A percentile compares a stretch with the other conserved stretches of the same genome.
Evolutionary conservation across 2,888 invertebrate species (phyloP).

Genomic region (Bruchidius siliquastri): DNA sequence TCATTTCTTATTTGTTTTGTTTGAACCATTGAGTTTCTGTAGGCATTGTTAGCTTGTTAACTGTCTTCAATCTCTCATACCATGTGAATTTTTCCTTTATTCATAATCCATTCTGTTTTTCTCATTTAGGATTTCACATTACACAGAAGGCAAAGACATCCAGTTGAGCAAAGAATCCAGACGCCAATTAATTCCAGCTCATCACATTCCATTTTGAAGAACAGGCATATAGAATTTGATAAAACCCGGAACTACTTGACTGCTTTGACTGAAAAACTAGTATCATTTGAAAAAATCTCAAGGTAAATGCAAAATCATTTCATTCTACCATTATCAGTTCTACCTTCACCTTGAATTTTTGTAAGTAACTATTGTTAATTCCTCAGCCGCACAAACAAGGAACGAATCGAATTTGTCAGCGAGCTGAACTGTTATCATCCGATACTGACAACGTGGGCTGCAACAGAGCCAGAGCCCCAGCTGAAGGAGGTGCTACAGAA

Average conservation of each 20-base stretch:
- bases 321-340: neutral
- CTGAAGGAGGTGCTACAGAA: constrained; percentile 47
- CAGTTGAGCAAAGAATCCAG: constrained; percentile 50
- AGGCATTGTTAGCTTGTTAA: no score
- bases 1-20: no score
- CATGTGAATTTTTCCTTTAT: no score
- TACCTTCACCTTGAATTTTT: no score
- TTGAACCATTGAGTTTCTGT: no score
- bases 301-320: neutral
- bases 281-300: constrained; percentile 59
- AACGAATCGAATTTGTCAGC: constrained; percentile 54
- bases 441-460: constrained; percentile 58
- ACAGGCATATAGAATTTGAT: constrained; percentile 59
- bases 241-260: constrained; percentile 58
- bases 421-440: constrained; percentile 59
- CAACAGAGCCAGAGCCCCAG: constrained; percentile 57
- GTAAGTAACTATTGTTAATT: neutral
- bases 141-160: constrained; percentile 55
- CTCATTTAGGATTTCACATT: constrained; percentile 57
- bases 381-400: constrained; percentile 56
- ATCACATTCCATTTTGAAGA: constrained; percentile 51
- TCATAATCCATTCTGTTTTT: neutral
- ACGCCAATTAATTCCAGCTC: constrained; percentile 29
- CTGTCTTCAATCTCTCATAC: no score
- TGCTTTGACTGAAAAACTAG: constrained; percentile 58